A percentile compares a stretch with the other conserved stretches of the same genome.
Evolutionary conservation across 92 coral and sea anemone species (phyloP).

Genomic region (Siderastrea siderea): DNA sequence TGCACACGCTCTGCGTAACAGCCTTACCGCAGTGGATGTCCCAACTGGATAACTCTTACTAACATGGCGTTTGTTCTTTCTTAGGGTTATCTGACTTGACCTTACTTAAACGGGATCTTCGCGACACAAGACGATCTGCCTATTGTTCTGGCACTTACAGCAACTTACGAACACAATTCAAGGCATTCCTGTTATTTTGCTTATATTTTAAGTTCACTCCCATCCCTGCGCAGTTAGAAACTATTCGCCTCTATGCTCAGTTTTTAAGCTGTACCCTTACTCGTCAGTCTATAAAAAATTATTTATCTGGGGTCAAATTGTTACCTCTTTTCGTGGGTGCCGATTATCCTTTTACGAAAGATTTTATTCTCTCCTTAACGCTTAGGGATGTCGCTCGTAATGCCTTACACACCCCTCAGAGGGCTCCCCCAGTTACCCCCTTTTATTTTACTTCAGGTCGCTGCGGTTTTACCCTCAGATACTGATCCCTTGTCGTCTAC

Average conservation of each 20-base stretch:
- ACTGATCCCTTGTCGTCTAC: neutral
- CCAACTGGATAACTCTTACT: no score
- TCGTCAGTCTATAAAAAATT: slow-evolving; percentile 5
- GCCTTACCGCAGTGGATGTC: no score
- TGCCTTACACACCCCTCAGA: no score
- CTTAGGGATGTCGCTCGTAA: no score
- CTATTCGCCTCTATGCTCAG: slow-evolving; percentile 12
- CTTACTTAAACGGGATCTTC: neutral
- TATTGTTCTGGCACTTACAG: slow-evolving; percentile 13
- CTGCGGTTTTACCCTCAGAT: neutral
- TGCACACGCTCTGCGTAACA: no score
- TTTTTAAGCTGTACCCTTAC: neutral
- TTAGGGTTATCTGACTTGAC: no score
- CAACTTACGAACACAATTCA: slow-evolving; percentile 16
- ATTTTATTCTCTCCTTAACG: slow-evolving; percentile 20
- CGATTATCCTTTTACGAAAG: slow-evolving; percentile 3
- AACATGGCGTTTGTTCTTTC: no score
- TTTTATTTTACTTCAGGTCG: neutral
- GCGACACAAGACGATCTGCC: slow-evolving; percentile 7
- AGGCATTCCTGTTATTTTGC: slow-evolving; percentile 16
- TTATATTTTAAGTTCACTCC: neutral
- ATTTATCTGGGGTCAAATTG: slow-evolving; percentile 23
- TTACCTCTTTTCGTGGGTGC: slow-evolving; percentile 3
- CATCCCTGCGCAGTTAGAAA: slow-evolving; percentile 19
- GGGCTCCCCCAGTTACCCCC: no score